Evolutionary conservation across 2,797 vertebrate species (phyloP).

Genomic region (Perdix hodgsoniae): DNA sequence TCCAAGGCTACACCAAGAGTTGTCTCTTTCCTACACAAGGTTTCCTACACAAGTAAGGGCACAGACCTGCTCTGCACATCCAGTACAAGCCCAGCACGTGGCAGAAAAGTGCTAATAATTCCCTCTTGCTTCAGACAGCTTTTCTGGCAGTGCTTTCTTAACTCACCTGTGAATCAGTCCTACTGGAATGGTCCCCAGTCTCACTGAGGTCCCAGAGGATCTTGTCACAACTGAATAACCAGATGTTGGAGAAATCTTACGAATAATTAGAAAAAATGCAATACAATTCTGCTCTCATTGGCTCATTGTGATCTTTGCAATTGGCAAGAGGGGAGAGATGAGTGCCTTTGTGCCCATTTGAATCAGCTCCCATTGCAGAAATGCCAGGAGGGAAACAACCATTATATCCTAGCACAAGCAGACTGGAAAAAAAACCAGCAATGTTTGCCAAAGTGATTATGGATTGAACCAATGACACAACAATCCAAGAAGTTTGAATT

Average conservation of each 20-base stretch:
- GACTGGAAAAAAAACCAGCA: background rate
- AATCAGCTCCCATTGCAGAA: background rate
- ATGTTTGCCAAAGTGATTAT: background rate
- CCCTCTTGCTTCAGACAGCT: background rate
- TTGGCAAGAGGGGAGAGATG: background rate
- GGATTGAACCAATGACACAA: background rate
- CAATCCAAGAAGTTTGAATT: background rate
- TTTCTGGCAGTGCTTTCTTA: background rate
- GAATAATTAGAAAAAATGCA: background rate
- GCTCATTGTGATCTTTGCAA: background rate
- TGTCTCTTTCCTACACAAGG: background rate
- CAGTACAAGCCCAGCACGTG: accelerated
- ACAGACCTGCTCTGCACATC: accelerated
- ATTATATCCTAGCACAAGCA: background rate
- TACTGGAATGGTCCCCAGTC: background rate
- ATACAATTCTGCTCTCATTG: background rate
- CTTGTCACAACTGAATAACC: background rate
- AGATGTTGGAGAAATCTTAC: background rate
- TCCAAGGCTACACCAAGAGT: background rate
- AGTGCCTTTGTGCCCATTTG: background rate
- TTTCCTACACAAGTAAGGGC: background rate
- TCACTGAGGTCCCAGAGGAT: background rate
- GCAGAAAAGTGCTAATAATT: background rate
- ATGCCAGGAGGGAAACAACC: background rate
- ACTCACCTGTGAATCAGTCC: background rate